phyloP scores from a whole-genome alignment of 2,113 vertebrate genomes.

The Eonycteris spelaea region DNA sequence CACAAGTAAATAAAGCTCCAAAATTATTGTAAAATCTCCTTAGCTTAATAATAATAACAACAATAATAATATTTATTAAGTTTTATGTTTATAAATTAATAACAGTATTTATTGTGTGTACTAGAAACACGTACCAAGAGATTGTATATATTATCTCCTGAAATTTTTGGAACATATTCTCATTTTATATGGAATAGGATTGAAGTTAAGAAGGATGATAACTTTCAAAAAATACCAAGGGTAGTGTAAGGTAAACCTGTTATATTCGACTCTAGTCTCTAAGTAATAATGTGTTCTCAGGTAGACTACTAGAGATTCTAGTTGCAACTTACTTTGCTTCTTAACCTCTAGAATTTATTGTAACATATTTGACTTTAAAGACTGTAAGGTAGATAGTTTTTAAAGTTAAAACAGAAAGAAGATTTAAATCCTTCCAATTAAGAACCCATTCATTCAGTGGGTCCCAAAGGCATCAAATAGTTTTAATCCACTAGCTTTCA shows the following conservation, averaged over 20 bases:
- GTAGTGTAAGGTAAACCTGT: neutral
- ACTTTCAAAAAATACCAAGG: neutral
- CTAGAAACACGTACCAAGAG: neutral
- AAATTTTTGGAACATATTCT: neutral
- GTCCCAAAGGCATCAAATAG: neutral
- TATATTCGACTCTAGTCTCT: neutral
- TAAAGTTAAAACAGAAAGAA: neutral
- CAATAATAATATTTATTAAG: neutral
- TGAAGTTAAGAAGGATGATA: neutral
- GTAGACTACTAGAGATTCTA: neutral
- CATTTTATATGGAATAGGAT: neutral
- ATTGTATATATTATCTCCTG: neutral
- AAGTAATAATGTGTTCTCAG: neutral
- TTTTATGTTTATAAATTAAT: conserved; percentile 12
- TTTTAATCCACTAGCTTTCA: neutral
- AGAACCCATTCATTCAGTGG: neutral
- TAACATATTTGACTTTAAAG: neutral
- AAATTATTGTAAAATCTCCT: neutral
- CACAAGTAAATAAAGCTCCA: neutral
- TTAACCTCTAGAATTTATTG: neutral
- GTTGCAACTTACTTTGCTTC: neutral
- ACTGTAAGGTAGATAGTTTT: neutral
- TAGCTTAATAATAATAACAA: neutral
- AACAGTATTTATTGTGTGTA: neutral
- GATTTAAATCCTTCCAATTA: neutral